phyloP scores from a whole-genome alignment of 2,113 vertebrate species.

The Pipra filicauda region DNA sequence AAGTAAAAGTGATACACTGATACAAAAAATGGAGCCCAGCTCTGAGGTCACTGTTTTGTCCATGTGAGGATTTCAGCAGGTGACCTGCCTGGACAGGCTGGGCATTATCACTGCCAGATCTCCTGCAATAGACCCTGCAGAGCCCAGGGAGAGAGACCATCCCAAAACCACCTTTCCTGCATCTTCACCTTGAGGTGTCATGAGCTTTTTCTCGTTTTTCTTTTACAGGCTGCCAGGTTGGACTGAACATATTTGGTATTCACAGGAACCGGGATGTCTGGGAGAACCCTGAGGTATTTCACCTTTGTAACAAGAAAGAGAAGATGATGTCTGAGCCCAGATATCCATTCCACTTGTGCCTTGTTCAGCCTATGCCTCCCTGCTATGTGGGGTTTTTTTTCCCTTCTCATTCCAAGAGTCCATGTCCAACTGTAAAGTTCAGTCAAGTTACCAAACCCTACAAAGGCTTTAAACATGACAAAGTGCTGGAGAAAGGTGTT shows the following conservation, averaged over 20 bases:
- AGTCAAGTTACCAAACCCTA: accelerated
- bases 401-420: neutral
- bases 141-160: neutral
- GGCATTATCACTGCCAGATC: neutral
- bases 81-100: neutral
- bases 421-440: neutral
- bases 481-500: neutral
- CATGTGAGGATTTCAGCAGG: neutral
- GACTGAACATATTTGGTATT: conserved; percentile 63
- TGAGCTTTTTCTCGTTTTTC: neutral
- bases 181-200: neutral
- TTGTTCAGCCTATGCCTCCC: neutral
- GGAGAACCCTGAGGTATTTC: conserved; percentile 73
- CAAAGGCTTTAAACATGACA: neutral
- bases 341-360: neutral
- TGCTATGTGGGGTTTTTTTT: neutral
- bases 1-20: neutral
- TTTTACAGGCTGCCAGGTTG: conserved; percentile 44
- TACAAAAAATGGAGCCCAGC: neutral
- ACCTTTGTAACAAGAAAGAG: neutral
- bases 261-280: conserved; percentile 72
- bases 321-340: neutral
- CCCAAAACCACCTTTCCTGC: neutral
- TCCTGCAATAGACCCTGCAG: neutral
- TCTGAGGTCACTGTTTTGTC: neutral